Evolutionary conservation across 2,113 vertebrate genomes (phyloP).

Genomic region (Apistogramma diplotaenia): DNA sequence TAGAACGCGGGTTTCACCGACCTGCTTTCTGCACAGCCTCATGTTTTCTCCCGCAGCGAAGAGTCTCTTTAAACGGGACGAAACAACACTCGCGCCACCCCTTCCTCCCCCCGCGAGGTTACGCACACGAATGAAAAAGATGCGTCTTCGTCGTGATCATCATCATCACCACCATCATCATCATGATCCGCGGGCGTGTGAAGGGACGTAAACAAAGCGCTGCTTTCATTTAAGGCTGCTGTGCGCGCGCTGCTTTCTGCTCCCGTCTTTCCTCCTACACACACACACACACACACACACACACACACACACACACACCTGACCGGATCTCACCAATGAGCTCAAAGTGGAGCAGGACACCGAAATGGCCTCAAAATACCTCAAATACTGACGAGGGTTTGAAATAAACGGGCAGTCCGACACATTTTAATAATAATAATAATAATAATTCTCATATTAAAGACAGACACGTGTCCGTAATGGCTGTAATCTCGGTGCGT

Average conservation of each 20-base stretch:
- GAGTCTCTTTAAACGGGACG: neutral
- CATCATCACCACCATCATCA: neutral
- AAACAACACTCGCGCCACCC: neutral
- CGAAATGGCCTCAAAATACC: neutral
- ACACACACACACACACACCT: neutral
- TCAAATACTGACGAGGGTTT: neutral
- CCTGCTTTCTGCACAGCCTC: slow-evolving; percentile 20
- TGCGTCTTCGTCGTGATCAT: neutral
- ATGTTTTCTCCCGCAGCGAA: neutral
- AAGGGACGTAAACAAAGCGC: slow-evolving; percentile 25
- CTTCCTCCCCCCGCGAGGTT: neutral
- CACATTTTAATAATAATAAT: neutral
- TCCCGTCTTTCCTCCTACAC: neutral
- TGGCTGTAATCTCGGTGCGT: no score
- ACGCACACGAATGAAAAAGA: neutral
- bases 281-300: no score
- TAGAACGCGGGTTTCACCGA: neutral
- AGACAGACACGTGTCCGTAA: no score
- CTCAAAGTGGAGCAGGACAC: neutral
- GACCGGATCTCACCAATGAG: slow-evolving; percentile 21
- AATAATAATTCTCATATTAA: no score
- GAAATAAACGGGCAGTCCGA: neutral
- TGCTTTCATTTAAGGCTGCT: neutral
- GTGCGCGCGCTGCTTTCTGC: neutral
- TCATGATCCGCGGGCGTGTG: neutral